phyloP scores from a whole-genome alignment of 2,888 invertebrate genomes.

The Cataglyphis altisquamis region DNA sequence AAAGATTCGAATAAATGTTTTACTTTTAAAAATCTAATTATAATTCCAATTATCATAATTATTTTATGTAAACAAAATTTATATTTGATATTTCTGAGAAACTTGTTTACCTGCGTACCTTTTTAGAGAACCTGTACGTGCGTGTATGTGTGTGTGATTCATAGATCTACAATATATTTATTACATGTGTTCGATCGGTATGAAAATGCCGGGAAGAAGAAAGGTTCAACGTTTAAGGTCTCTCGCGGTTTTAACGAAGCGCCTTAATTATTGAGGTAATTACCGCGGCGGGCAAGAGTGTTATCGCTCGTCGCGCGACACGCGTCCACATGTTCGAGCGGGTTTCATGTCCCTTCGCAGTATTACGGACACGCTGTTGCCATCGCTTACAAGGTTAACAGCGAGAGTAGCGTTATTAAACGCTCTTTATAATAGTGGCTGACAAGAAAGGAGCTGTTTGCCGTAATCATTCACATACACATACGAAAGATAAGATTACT shows the following conservation, averaged over 20 bases:
- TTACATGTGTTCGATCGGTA: background rate
- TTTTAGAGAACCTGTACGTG: no score
- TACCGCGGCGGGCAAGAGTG: constrained; percentile 61
- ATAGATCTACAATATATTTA: background rate
- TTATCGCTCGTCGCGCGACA: constrained; percentile 68
- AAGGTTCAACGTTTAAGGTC: constrained; percentile 56
- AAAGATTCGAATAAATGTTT: background rate
- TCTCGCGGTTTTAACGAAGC: constrained; percentile 60
- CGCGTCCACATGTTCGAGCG: constrained; percentile 67
- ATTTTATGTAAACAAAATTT: background rate
- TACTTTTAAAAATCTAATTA: background rate
- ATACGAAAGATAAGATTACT: background rate
- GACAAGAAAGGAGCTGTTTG: constrained; percentile 33
- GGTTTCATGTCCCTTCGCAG: constrained; percentile 61
- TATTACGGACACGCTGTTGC: constrained; percentile 58
- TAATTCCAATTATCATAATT: background rate
- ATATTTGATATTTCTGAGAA: background rate
- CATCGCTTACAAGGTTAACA: constrained; percentile 68
- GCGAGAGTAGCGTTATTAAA: constrained; percentile 65
- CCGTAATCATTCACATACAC: constrained; percentile 24
- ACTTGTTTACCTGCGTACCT: no score
- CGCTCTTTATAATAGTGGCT: constrained; percentile 54
- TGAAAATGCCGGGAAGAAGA: background rate
- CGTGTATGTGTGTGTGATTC: no score
- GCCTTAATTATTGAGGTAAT: constrained; percentile 68